Percentiles rank a stretch among this genome's conserved stretches.
Evolutionary conservation across 2,888 invertebrate genomes (phyloP).

Genomic region (Epinotia nisella): DNA sequence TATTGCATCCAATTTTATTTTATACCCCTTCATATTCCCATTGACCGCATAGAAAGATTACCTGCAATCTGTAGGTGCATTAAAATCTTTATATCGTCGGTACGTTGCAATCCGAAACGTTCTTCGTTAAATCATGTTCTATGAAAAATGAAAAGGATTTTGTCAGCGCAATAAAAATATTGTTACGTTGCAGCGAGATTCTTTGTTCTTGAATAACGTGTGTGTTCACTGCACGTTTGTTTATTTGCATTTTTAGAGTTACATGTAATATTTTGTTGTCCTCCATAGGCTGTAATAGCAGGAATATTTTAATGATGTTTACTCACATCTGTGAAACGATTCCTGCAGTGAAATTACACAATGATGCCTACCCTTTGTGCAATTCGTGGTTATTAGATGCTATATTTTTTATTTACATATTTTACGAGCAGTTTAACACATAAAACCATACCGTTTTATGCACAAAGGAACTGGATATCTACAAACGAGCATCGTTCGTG

Average conservation of each 20-base stretch:
- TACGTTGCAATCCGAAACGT: constrained; percentile 31
- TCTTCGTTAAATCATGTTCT: constrained; percentile 36
- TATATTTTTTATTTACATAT: constrained; percentile 8
- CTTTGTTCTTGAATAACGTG: constrained; percentile 32
- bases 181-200: constrained; percentile 35
- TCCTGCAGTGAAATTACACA: constrained; percentile 1
- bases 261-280: background rate
- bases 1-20: constrained; percentile 80
- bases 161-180: constrained; percentile 42
- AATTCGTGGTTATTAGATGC: constrained; percentile 21
- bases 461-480: constrained; percentile 27
- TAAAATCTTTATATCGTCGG: constrained; percentile 64
- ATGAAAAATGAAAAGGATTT: constrained; percentile 42
- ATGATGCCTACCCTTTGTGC: background rate
- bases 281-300: background rate
- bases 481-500: background rate
- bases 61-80: constrained; percentile 58
- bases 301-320: background rate
- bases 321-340: constrained; percentile 12
- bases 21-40: constrained; percentile 67
- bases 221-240: constrained; percentile 29
- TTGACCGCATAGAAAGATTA: constrained; percentile 64
- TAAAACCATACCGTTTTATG: background rate
- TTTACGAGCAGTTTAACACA: constrained; percentile 7
- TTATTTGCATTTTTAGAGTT: constrained; percentile 28